A percentile compares a stretch with the other conserved stretches of the same genome.
Evolutionary conservation across 2,888 invertebrate species (phyloP).

Genomic region (Nephrotoma guestfalica): DNA sequence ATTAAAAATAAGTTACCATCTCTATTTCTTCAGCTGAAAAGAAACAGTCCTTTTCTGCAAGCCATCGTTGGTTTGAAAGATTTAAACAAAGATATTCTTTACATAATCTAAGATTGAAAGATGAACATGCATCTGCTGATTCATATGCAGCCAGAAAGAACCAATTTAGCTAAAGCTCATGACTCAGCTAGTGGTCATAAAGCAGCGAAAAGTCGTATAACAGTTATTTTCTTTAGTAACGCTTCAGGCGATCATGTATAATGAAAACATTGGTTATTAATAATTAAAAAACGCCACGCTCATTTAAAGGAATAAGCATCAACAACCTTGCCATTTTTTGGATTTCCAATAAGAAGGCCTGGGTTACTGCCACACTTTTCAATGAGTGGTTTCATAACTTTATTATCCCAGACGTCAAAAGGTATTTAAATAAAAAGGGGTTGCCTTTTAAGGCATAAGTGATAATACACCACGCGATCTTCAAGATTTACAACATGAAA

Average conservation of each 20-base stretch:
- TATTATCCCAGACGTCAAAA: background rate
- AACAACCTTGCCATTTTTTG: too few relatives aligned
- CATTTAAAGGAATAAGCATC: too few relatives aligned
- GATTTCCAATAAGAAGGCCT: background rate
- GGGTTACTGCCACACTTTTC: slow-evolving; percentile 7
- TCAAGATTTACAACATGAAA: too few relatives aligned
- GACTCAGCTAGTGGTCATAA: slow-evolving; percentile 13
- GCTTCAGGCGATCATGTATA: too few relatives aligned
- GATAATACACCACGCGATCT: too few relatives aligned
- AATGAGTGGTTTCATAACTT: background rate
- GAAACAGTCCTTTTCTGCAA: too few relatives aligned
- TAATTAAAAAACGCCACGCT: too few relatives aligned
- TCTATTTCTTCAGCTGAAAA: background rate
- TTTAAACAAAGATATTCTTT: slow-evolving; percentile 12
- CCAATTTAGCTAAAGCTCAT: slow-evolving; percentile 16
- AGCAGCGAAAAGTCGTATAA: slow-evolving; percentile 15
- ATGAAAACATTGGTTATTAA: too few relatives aligned
- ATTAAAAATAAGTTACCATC: background rate
- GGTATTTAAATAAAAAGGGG: background rate
- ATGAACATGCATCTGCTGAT: background rate
- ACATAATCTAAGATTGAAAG: slow-evolving; percentile 8
- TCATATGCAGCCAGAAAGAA: slow-evolving; percentile 10
- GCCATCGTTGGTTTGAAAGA: background rate
- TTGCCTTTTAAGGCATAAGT: background rate
- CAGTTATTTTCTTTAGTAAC: slow-evolving; percentile 16